These are phyloP conservation scores for cattle (Bos taurus) DNA, from an alignment of 2,113 vertebrate species.

Conservation along the genomic window ARS-UCD2.0 NC_037338.1:103635001-103635500, in stretches of 20 bases:
- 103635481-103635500: accelerated
- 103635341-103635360: neutral
- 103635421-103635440: accelerated
- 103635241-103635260: neutral
- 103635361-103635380: accelerated
- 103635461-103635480: neutral
- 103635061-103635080: accelerated
- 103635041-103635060: accelerated
- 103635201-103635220: neutral
- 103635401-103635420: accelerated
- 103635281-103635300: neutral
- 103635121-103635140: neutral
- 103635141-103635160: neutral
- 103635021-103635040: accelerated
- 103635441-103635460: accelerated
- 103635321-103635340: neutral
- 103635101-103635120: neutral
- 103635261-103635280: neutral
- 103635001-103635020: accelerated
- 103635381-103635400: accelerated
- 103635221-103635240: neutral
- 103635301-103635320: neutral
- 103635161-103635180: neutral
- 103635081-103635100: neutral
- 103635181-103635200: neutral